Evolutionary conservation across 2,113 vertebrate species (phyloP).

Genomic region (Mastomys coucha): DNA sequence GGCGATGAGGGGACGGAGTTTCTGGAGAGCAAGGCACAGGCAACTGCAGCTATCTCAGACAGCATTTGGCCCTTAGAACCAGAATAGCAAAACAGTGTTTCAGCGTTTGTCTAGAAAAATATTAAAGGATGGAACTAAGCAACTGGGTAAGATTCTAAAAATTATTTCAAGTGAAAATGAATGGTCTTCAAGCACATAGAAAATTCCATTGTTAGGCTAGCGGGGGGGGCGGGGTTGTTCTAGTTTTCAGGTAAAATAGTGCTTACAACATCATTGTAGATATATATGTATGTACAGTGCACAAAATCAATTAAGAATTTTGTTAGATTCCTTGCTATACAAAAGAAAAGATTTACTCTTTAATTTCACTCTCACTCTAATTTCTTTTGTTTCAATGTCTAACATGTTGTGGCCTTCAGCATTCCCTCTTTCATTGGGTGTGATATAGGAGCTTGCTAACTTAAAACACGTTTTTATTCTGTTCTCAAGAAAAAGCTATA

Average conservation of each 20-base stretch:
- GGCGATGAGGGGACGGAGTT: fast-evolving
- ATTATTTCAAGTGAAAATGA: background rate
- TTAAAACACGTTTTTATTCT: background rate
- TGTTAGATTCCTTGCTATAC: background rate
- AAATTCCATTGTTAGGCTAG: background rate
- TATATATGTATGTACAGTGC: background rate
- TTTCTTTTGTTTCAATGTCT: background rate
- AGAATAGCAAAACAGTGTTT: background rate
- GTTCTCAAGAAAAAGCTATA: background rate
- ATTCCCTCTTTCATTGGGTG: background rate
- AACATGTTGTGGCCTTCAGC: background rate
- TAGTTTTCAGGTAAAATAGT: background rate
- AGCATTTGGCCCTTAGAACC: background rate
- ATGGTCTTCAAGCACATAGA: background rate
- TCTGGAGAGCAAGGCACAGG: background rate
- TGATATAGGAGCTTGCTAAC: background rate
- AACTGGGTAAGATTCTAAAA: background rate
- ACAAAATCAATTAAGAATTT: constrained; percentile 5
- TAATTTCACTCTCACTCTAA: background rate
- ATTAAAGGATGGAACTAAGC: background rate
- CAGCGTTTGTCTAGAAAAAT: background rate
- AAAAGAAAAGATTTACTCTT: background rate
- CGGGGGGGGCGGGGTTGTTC: background rate
- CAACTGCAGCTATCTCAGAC: background rate
- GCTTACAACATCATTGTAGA: background rate